These are phyloP conservation scores for Melitaea athalia DNA, from an alignment of 2,888 invertebrate genomes.

Conservation along the genomic window DNA sequence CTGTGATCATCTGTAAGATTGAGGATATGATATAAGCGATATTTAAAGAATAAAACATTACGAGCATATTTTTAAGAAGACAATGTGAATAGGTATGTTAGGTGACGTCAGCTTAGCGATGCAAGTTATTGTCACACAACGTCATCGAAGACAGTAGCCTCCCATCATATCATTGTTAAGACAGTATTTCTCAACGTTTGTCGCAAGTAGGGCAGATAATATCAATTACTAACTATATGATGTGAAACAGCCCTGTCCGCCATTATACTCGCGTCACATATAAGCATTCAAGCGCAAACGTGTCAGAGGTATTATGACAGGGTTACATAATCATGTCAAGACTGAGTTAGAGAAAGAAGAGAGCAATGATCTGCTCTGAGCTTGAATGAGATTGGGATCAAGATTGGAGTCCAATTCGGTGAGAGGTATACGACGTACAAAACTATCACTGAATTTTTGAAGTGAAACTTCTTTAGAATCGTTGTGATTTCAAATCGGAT, in stretches of 20 bases:
- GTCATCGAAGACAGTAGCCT: background rate
- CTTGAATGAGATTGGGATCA: too few relatives aligned
- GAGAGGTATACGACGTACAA: too few relatives aligned
- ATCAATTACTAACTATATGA: slow-evolving; percentile 7
- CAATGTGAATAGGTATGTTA: too few relatives aligned
- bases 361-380: too few relatives aligned
- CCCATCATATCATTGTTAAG: background rate
- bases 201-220: slow-evolving; percentile 14
- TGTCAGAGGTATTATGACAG: slow-evolving; percentile 27
- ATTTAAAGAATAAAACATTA: too few relatives aligned
- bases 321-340: slow-evolving; percentile 18
- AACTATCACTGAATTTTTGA: too few relatives aligned
- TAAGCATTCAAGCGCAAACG: slow-evolving; percentile 26
- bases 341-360: background rate
- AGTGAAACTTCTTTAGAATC: too few relatives aligned
- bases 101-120: background rate
- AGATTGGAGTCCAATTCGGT: too few relatives aligned
- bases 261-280: slow-evolving; percentile 19
- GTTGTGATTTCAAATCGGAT: too few relatives aligned
- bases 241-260: slow-evolving; percentile 9
- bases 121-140: background rate
- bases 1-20: too few relatives aligned
- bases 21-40: too few relatives aligned
- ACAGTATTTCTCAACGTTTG: background rate
- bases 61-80: too few relatives aligned